Conservation (phyloP, 2,113 vertebrate genomes). For the Stictonetta naevosa region DNA sequence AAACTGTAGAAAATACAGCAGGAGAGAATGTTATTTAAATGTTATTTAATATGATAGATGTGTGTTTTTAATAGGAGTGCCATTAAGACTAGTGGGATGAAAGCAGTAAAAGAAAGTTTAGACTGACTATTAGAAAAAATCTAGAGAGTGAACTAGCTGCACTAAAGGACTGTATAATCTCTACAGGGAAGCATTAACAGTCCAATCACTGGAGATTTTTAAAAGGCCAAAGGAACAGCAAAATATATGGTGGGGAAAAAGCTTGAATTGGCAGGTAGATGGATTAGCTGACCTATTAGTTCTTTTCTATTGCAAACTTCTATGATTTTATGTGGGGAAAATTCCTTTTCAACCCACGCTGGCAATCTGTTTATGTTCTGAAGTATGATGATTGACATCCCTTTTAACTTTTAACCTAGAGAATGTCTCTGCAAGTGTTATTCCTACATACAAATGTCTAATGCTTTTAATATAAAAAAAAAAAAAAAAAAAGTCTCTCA, state of each 20-base stretch:
- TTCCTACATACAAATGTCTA: slow-evolving; percentile 74
- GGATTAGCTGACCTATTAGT: slow-evolving; percentile 69
- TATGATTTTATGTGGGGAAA: slow-evolving; percentile 67
- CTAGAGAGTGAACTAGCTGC: neutral
- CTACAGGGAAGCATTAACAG: neutral
- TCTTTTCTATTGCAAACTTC: slow-evolving; percentile 63
- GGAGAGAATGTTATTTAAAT: neutral
- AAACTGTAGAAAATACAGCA: neutral
- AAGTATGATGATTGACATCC: slow-evolving; percentile 76
- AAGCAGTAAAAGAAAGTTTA: neutral
- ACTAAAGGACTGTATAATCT: neutral
- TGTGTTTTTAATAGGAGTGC: neutral
- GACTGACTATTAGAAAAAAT: neutral
- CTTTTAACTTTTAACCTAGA: slow-evolving; percentile 77
- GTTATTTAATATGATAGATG: neutral
- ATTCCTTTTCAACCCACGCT: slow-evolving; percentile 77
- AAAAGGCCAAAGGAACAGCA: slow-evolving; percentile 26
- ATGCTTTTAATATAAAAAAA: slow-evolving; percentile 67
- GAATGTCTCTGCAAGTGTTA: slow-evolving; percentile 74
- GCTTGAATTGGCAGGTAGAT: slow-evolving; percentile 65
- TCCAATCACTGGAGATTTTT: slow-evolving; percentile 30
- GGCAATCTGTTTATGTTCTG: slow-evolving; percentile 77
- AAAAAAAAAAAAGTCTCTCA: slow-evolving; percentile 37
- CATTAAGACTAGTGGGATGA: neutral
- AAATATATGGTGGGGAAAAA: slow-evolving; percentile 43